Evolutionary conservation across 2,797 vertebrate species (phyloP).

Genomic region (Nothura maculosa): DNA sequence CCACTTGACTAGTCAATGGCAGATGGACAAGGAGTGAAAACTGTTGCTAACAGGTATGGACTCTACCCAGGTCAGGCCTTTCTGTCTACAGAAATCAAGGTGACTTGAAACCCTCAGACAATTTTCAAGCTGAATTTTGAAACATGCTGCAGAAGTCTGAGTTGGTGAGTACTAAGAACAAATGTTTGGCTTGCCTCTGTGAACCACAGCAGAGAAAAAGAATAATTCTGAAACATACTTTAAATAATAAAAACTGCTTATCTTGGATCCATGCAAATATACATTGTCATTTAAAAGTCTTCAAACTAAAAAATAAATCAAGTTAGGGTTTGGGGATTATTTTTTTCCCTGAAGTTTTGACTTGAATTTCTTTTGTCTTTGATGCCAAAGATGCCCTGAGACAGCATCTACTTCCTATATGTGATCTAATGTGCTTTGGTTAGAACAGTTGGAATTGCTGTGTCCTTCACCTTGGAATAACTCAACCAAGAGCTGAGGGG

Average conservation of each 20-base stretch:
- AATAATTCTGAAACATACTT: background rate
- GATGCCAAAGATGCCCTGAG: background rate
- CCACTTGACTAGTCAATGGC: background rate
- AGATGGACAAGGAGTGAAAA: background rate
- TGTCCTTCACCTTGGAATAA: slow-evolving; percentile 17
- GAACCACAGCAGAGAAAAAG: background rate
- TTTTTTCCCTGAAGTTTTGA: background rate
- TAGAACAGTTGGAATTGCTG: background rate
- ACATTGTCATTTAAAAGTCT: background rate
- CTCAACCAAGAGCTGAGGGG: background rate
- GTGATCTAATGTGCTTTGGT: background rate
- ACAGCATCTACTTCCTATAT: background rate
- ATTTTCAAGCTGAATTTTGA: background rate
- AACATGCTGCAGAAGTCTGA: background rate
- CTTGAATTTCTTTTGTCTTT: background rate
- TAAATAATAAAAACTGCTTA: background rate
- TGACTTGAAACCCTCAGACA: background rate
- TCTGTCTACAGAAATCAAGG: background rate
- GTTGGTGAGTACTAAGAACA: background rate
- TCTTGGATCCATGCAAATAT: background rate
- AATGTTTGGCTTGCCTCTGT: background rate
- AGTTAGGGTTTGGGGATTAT: background rate
- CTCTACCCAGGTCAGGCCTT: background rate
- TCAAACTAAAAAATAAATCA: background rate
- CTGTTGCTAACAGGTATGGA: background rate